These are phyloP conservation scores for Hoplodrina ambigua DNA, from an alignment of 2,888 invertebrate species.

Conservation along the genomic window DNA sequence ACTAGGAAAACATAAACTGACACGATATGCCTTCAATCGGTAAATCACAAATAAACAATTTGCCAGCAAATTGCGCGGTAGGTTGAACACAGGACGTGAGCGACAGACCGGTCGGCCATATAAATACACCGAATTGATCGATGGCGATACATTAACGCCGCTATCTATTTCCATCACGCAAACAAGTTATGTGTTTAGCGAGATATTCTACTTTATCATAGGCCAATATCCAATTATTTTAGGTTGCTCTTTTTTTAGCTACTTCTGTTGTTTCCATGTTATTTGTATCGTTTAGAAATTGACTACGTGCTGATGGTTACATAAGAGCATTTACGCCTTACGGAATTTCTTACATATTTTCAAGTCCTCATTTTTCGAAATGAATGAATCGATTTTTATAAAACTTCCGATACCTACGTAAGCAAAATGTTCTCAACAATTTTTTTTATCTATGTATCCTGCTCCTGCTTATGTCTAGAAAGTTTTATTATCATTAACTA, in stretches of 20 bases:
- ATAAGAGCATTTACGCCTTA: not conserved
- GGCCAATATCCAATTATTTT: conserved; percentile 13
- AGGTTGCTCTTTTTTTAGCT: not conserved
- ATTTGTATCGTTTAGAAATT: too few relatives aligned
- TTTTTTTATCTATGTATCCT: too few relatives aligned
- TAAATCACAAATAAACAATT: conserved; percentile 52
- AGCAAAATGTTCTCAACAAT: too few relatives aligned
- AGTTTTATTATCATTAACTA: too few relatives aligned
- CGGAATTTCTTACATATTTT: too few relatives aligned
- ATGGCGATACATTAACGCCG: conserved; percentile 63
- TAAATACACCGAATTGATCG: conserved; percentile 63
- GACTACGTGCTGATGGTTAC: not conserved
- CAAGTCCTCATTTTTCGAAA: too few relatives aligned
- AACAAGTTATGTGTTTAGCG: conserved; percentile 45
- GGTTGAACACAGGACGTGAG: conserved; percentile 47
- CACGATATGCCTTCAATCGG: conserved; percentile 28
- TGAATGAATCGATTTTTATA: too few relatives aligned
- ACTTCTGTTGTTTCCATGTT: not conserved
- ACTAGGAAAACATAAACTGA: conserved; percentile 12
- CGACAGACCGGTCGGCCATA: conserved; percentile 47
- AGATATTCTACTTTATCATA: conserved; percentile 28
- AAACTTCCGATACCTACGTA: too few relatives aligned
- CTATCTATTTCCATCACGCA: conserved; percentile 48
- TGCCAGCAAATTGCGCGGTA: conserved; percentile 38
- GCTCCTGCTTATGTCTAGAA: too few relatives aligned